Evolutionary conservation across 2,888 invertebrate species (phyloP).

Genomic region (Drosophila mimica): DNA sequence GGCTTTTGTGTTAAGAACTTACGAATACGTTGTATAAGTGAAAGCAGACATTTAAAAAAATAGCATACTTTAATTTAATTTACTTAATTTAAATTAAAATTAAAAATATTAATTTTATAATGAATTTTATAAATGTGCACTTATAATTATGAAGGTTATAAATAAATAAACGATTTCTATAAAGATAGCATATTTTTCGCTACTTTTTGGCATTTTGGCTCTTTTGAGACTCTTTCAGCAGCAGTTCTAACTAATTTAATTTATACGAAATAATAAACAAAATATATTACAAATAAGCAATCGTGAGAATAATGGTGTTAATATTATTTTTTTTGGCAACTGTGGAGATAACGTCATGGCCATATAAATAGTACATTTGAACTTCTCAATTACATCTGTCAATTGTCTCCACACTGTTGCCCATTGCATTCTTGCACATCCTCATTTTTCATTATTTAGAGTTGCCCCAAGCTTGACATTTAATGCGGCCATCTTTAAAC

Average conservation of each 20-base stretch:
- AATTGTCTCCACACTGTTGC: no score
- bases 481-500: no score
- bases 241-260: not conserved
- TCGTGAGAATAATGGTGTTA: no score
- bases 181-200: not conserved
- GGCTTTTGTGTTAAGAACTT: not conserved
- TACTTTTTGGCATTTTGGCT: no score
- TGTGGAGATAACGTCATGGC: no score
- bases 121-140: not conserved
- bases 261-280: not conserved
- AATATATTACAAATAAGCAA: not conserved
- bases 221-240: not conserved
- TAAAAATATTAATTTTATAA: fast-evolving
- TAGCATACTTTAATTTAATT: no score
- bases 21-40: not conserved
- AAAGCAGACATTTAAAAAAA: not conserved
- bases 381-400: no score
- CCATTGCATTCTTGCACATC: no score
- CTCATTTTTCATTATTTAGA: no score
- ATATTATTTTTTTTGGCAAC: no score
- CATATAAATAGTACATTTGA: no score
- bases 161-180: not conserved
- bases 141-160: not conserved
- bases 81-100: not conserved
- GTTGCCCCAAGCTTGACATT: no score